Percentiles rank a stretch among this genome's conserved stretches.
Evolutionary conservation across 2,888 invertebrate species (phyloP).

Genomic region (Sisyra terminalis): DNA sequence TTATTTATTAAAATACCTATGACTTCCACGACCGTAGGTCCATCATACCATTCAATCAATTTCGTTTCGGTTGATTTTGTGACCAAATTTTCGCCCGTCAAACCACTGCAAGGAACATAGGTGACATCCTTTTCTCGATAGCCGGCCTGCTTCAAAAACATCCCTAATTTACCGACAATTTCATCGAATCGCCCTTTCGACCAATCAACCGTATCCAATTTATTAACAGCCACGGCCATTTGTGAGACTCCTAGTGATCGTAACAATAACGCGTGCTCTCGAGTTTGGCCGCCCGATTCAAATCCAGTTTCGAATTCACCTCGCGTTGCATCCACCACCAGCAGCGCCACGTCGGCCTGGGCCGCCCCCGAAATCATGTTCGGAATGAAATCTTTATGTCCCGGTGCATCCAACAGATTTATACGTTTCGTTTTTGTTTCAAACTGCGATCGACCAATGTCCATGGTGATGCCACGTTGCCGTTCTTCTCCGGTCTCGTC

Average conservation of each 20-base stretch:
- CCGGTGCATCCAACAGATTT: conserved; percentile 90
- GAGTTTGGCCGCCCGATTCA: conserved; percentile 92
- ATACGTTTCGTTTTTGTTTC: conserved; percentile 71
- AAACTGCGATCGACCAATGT: conserved; percentile 85
- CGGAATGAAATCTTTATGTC: conserved; percentile 98
- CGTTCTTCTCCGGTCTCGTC: conserved; percentile 98
- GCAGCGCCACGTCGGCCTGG: conserved; percentile 91
- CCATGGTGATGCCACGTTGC: conserved; percentile 94
- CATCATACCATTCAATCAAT: conserved; percentile 61
- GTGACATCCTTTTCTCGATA: conserved; percentile 74
- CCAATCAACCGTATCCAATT: conserved; percentile 94
- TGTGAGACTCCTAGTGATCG: conserved; percentile 81
- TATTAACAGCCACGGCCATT: conserved; percentile 89
- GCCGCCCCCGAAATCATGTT: conserved; percentile 99
- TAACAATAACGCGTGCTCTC: conserved; percentile 92
- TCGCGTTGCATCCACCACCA: conserved; percentile 89
- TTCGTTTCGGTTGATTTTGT: conserved; percentile 45
- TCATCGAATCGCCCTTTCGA: conserved; percentile 79
- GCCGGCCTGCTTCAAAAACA: conserved; percentile 80
- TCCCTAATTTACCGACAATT: conserved; percentile 63
- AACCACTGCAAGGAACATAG: conserved; percentile 89
- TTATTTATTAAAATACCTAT: conserved; percentile 44
- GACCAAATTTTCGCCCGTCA: conserved; percentile 87
- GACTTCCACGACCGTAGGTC: conserved; percentile 68
- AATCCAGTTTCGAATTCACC: conserved; percentile 99